A percentile compares a stretch with the other conserved stretches of the same genome.
Conservation (phyloP, 1,140 invertebrate genomes). For the Drosophila virilis region DNA sequence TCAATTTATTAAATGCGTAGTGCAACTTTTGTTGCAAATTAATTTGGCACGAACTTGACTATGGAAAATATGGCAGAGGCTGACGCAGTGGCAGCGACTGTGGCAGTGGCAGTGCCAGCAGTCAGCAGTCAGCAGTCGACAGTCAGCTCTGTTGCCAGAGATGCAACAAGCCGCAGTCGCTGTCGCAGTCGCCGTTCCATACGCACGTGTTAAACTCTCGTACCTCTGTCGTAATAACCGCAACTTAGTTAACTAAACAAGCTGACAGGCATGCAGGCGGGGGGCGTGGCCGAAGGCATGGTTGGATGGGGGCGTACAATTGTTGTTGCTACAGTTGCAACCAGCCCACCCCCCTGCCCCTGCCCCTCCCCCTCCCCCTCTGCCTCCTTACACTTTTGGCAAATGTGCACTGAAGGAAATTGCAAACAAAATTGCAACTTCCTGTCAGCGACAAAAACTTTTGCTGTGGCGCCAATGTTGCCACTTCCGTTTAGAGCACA, state of each 20-base stretch:
- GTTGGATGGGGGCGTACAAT: background rate
- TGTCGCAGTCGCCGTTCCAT: background rate
- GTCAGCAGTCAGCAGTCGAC: background rate
- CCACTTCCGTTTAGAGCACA: constrained; percentile 73
- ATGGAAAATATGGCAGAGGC: constrained; percentile 55
- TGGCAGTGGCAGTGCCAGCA: background rate
- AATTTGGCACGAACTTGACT: constrained; percentile 77
- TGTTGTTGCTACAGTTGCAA: constrained; percentile 33
- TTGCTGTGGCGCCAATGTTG: constrained; percentile 80
- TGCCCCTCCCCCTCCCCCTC: background rate
- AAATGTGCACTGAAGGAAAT: constrained; percentile 80
- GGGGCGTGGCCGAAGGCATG: background rate
- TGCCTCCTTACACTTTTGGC: constrained; percentile 12
- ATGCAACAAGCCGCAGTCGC: constrained; percentile 1
- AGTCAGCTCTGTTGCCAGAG: background rate
- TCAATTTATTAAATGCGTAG: constrained; percentile 71
- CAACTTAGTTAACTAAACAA: constrained; percentile 82
- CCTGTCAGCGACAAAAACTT: constrained; percentile 82
- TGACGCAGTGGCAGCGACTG: background rate
- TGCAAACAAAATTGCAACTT: constrained; percentile 83
- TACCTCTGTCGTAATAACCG: constrained; percentile 71
- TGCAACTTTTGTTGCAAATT: constrained; percentile 80
- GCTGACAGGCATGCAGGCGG: constrained; percentile 61
- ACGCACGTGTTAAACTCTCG: constrained; percentile 47
- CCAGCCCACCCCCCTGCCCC: no score